phyloP scores from a whole-genome alignment of 2,113 vertebrate species.

The Gadus chalcogrammus region DNA sequence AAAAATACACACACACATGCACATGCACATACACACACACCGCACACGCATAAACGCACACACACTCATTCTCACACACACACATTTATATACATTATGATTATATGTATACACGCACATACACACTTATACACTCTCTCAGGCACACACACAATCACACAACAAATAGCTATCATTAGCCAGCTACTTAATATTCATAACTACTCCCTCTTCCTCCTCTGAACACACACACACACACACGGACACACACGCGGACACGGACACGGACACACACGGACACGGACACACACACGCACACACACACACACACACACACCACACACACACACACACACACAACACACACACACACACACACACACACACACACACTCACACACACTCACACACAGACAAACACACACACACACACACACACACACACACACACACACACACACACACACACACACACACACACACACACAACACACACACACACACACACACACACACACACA shows the following conservation, averaged over 20 bases:
- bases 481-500: constrained; percentile 46
- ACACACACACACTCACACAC: too few relatives aligned
- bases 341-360: constrained; percentile 44
- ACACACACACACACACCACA: constrained; percentile 45
- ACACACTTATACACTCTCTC: constrained; percentile 26
- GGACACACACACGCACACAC: constrained; percentile 42
- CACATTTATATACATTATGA: too few relatives aligned
- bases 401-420: too few relatives aligned
- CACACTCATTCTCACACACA: too few relatives aligned
- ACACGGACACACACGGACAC: too few relatives aligned
- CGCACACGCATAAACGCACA: constrained; percentile 4
- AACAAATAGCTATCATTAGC: constrained; percentile 69
- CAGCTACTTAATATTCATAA: constrained; percentile 74
- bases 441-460: constrained; percentile 38
- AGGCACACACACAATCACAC: constrained; percentile 28
- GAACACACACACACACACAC: not conserved
- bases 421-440: too few relatives aligned
- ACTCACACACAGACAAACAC: too few relatives aligned
- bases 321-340: constrained; percentile 44
- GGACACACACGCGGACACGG: too few relatives aligned
- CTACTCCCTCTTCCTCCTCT: constrained; percentile 58
- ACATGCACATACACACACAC: constrained; percentile 9
- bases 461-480: constrained; percentile 53
- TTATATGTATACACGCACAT: too few relatives aligned
- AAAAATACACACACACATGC: constrained; percentile 25